Base-by-base conservation (phyloP, 2,113 vertebrate genomes). In the Accipiter cooperii region DNA sequence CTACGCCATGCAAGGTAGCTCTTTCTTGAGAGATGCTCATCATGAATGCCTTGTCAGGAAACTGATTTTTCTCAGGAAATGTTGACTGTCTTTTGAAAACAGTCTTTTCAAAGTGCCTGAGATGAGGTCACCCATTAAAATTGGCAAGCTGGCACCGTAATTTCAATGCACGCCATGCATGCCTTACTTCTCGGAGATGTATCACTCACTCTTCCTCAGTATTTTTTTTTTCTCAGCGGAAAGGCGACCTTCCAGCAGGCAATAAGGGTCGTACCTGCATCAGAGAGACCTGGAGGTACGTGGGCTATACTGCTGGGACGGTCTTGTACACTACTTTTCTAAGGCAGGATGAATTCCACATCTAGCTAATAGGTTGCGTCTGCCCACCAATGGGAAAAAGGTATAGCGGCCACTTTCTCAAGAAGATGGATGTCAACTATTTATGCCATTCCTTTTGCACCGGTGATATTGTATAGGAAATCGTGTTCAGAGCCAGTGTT, bases 211-310 rank as follows among this genome's bases (percentile, higher is more conserved):
- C 10, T 46, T 40, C 25, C 29, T 44, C 18, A 4, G 13, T 13
- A 5, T 65, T 38, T 68, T 8, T 12, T 28, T 80, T 42, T 13
- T 10, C 40, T 61, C 15, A 13, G 11, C 29, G 24, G 19, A 80
- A 52, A 66, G 71, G 21, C 1, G 3, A 47, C 10, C 26, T 77
- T 25, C 31, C 15, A 18, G 52, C 24, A 58, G 36, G 6, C 0
- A 1, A 17, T 9, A 36, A 51, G 38, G 44, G 25, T 16, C 2
- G 2, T 12, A 38, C 13, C 12, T 57, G 40, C 33, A 74, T 77
- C 15, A 1, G 28, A 60, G 64, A 2, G 3, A 10, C 0, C 18
- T 49, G 70, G 33, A 31, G 52, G 9, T 69, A 40, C 0, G 1
- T 29, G 29, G 61, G 70, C 19, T 54, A 4, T 36, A 6, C 52